A percentile compares a stretch with the other conserved stretches of the same genome.
phyloP scores from a whole-genome alignment of 2,797 vertebrate genomes.

The Myotis myotis region DNA sequence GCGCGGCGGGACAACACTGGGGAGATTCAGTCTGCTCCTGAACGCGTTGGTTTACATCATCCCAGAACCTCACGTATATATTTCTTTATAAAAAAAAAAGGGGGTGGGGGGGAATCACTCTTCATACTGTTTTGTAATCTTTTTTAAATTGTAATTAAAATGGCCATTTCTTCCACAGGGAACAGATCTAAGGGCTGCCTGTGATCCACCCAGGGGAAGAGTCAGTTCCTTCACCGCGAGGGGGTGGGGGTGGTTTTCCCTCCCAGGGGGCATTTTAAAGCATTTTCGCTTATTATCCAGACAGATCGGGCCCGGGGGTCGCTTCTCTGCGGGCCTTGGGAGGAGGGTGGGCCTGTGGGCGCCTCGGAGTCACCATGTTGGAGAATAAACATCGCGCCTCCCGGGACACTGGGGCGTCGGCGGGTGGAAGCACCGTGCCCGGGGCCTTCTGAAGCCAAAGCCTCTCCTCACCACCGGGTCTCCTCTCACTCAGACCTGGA shows the following conservation, averaged over 20 bases:
- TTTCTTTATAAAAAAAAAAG: neutral
- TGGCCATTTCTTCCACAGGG: neutral
- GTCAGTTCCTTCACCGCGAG: neutral
- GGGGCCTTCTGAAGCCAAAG: too few relatives aligned
- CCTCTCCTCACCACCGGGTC: too few relatives aligned
- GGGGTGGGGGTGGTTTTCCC: neutral
- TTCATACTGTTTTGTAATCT: neutral
- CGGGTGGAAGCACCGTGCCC: too few relatives aligned
- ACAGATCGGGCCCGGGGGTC: neutral
- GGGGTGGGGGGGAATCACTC: neutral
- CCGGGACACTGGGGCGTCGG: too few relatives aligned
- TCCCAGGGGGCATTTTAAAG: neutral
- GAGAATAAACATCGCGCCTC: too few relatives aligned
- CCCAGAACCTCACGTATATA: neutral
- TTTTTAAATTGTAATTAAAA: neutral
- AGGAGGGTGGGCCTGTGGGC: neutral
- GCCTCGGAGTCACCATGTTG: neutral
- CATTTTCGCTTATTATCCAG: neutral
- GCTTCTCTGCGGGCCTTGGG: neutral
- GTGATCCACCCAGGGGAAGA: neutral
- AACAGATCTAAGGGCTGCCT: neutral
- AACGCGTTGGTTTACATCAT: neutral
- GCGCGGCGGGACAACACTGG: neutral
- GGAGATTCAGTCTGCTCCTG: neutral
- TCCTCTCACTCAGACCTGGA: too few relatives aligned